Percentiles rank a stretch among this genome's conserved stretches.
Evolutionary conservation across 2,888 invertebrate species (phyloP).

Genomic region (Axea sp.): DNA sequence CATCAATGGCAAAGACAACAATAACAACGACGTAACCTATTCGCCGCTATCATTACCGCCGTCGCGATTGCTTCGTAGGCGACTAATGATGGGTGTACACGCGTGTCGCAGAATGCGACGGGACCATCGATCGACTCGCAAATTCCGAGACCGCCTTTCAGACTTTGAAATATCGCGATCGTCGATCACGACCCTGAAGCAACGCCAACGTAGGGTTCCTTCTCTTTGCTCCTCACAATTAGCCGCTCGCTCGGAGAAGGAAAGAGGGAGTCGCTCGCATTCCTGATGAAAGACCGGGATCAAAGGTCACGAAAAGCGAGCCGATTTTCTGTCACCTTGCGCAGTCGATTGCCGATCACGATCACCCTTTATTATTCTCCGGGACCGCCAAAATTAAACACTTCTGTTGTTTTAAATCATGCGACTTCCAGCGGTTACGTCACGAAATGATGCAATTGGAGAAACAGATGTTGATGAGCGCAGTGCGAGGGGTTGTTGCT

Average conservation of each 20-base stretch:
- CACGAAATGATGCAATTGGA: too few species aligned
- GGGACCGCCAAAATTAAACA: constrained; percentile 5
- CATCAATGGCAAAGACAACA: constrained; percentile 52
- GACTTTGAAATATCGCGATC: constrained; percentile 65
- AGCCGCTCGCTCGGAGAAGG: constrained; percentile 35
- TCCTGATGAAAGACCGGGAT: constrained; percentile 49
- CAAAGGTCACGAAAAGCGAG: constrained; percentile 65
- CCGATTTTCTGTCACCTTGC: constrained; percentile 65
- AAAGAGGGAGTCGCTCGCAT: constrained; percentile 40
- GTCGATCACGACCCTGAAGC: constrained; percentile 66
- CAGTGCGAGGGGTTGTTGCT: too few species aligned
- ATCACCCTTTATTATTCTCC: constrained; percentile 8
- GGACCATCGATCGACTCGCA: constrained; percentile 58
- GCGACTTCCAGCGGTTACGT: too few species aligned
- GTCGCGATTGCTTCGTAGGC: constrained; percentile 68
- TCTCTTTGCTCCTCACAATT: constrained; percentile 39
- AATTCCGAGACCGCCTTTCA: constrained; percentile 64
- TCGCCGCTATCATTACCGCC: constrained; percentile 48
- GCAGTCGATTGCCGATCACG: constrained; percentile 66
- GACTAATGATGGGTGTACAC: constrained; percentile 73
- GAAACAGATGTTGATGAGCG: too few species aligned
- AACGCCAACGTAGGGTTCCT: constrained; percentile 63
- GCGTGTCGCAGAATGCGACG: constrained; percentile 63
- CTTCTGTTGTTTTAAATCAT: too few species aligned
- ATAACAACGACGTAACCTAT: constrained; percentile 52